Evolutionary conservation across 2,113 vertebrate species (phyloP).

Genomic region (Thunnus thynnus): DNA sequence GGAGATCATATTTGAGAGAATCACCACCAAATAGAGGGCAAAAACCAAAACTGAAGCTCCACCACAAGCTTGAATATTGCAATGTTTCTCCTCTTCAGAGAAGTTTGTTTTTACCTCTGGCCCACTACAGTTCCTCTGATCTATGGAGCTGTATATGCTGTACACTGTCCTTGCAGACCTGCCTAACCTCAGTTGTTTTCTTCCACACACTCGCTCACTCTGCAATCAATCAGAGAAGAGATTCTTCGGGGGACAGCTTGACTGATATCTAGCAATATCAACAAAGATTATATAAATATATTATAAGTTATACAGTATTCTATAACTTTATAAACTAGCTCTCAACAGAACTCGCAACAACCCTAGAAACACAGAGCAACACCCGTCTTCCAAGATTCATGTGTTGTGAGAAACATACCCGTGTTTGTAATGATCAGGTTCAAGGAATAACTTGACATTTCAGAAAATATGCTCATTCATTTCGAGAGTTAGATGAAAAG

Average conservation of each 20-base stretch:
- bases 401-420: no score
- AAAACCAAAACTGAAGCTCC: not conserved
- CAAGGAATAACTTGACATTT: no score
- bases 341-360: not conserved
- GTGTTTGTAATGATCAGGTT: no score
- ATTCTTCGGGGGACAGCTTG: conserved; percentile 6
- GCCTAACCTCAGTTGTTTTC: conserved; percentile 13
- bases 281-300: conserved; percentile 3
- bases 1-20: not conserved
- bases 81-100: not conserved
- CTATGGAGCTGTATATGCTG: not conserved
- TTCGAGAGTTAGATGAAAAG: no score
- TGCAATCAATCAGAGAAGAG: not conserved
- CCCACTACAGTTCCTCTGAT: conserved; percentile 19
- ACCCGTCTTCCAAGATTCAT: no score
- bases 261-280: not conserved
- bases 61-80: conserved; percentile 11
- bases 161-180: not conserved
- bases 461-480: no score
- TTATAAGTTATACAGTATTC: not conserved
- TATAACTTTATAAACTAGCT: conserved; percentile 8
- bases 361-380: no score
- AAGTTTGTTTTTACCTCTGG: conserved; percentile 13
- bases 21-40: not conserved
- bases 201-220: conserved; percentile 30